Conservation (phyloP, 2,113 vertebrate species). For the Myocastor coypus region DNA sequence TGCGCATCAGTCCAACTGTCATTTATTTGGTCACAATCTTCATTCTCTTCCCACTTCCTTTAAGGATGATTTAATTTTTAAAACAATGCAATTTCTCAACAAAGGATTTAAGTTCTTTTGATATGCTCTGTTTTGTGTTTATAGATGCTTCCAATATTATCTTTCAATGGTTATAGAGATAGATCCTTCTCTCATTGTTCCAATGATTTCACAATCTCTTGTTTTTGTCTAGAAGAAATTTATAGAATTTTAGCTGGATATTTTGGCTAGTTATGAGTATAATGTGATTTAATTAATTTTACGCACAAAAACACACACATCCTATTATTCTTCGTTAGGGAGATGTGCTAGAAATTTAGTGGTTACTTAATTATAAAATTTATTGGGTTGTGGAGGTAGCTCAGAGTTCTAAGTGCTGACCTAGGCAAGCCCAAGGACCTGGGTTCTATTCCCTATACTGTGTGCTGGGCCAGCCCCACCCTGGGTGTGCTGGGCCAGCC, state of each 20-base stretch:
- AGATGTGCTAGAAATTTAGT: not conserved
- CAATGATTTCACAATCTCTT: not conserved
- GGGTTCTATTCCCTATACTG: no score
- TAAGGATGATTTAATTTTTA: conserved; percentile 20
- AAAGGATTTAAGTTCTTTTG: not conserved
- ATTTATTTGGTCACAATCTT: not conserved
- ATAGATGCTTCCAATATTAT: not conserved
- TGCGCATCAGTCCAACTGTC: not conserved
- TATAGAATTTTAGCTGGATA: not conserved
- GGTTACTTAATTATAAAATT: not conserved
- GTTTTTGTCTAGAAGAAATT: conserved; percentile 19
- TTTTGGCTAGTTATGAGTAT: not conserved
- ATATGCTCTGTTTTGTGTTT: not conserved
- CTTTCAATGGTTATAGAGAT: not conserved
- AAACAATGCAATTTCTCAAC: not conserved
- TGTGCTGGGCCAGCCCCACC: no score
- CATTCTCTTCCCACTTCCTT: not conserved
- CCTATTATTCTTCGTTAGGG: conserved; percentile 14
- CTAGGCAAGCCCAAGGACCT: no score
- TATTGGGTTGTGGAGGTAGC: not conserved
- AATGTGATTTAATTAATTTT: not conserved
- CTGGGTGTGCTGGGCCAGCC: no score
- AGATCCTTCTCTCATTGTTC: not conserved
- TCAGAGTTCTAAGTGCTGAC: no score
- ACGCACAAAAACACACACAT: not conserved